Evolutionary conservation across 2,888 invertebrate genomes (phyloP).

Genomic region (Scrobipalpa costella): DNA sequence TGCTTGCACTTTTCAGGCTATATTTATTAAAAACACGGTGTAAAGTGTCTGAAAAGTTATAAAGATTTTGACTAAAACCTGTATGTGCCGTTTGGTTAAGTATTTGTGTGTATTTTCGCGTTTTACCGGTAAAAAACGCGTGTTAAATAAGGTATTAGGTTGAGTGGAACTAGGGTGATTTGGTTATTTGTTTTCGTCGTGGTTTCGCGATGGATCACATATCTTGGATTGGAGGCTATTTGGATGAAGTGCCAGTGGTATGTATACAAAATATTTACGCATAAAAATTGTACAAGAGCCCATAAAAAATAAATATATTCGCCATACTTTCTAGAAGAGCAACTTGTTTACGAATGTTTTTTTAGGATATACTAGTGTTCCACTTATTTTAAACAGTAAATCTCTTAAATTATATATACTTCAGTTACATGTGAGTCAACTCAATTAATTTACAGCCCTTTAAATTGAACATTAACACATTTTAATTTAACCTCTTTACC

Average conservation of each 20-base stretch:
- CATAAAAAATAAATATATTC: conserved; percentile 15
- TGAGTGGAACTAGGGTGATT: conserved; percentile 49
- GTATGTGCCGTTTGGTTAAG: conserved; percentile 37
- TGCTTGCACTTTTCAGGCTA: conserved; percentile 76
- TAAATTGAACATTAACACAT: not conserved
- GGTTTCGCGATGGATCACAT: conserved; percentile 49
- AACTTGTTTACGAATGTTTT: conserved; percentile 17
- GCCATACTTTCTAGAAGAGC: not conserved
- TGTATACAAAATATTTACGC: conserved; percentile 42
- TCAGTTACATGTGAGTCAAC: not conserved
- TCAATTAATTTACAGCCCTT: not conserved
- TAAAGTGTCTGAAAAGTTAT: conserved; percentile 41
- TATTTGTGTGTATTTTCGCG: conserved; percentile 31
- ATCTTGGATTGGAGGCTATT: conserved; percentile 43
- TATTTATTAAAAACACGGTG: conserved; percentile 57
- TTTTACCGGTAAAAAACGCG: conserved; percentile 50
- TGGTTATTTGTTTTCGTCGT: conserved; percentile 60
- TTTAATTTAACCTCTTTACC: not conserved
- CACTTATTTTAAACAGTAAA: not conserved
- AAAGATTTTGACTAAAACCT: conserved; percentile 25
- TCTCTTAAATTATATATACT: not conserved
- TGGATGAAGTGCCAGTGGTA: conserved; percentile 75
- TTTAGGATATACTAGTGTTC: not conserved
- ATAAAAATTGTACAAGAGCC: not conserved
- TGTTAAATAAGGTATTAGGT: conserved; percentile 51